Conservation (phyloP, 2,113 vertebrate genomes). For the Cochlearius cochlearius region DNA sequence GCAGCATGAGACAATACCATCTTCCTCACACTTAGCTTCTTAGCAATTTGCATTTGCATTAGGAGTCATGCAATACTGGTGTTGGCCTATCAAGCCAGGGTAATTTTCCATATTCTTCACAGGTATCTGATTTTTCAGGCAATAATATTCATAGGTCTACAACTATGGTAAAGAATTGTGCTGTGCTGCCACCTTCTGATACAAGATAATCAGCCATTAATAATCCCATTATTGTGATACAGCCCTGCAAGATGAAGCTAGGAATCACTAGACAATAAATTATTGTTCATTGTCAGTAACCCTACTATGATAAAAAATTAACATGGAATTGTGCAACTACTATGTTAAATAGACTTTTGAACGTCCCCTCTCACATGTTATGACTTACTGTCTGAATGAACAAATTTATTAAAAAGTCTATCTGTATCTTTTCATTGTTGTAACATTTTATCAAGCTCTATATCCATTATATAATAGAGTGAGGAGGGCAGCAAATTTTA, state of each 20-base stretch:
- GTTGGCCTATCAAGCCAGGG: neutral
- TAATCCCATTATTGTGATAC: neutral
- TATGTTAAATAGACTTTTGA: neutral
- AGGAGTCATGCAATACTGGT: neutral
- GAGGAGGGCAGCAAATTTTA: neutral
- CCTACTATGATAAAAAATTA: neutral
- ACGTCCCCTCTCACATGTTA: neutral
- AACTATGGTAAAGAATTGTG: conserved; percentile 21
- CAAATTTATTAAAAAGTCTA: neutral
- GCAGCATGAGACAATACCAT: neutral
- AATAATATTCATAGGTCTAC: neutral
- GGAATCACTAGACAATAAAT: neutral
- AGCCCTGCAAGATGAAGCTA: neutral
- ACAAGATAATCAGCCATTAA: conserved; percentile 5
- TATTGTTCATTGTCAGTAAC: neutral
- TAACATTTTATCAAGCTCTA: neutral
- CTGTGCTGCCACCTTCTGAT: conserved; percentile 64
- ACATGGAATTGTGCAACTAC: neutral
- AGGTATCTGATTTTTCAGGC: neutral
- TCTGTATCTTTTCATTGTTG: neutral
- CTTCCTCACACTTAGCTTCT: neutral
- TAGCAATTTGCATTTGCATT: neutral
- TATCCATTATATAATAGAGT: neutral
- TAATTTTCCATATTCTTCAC: neutral
- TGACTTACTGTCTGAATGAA: neutral